These are phyloP conservation scores for Fopius arisanus DNA, from an alignment of 1,140 invertebrate species.

Conservation along the genomic window DNA sequence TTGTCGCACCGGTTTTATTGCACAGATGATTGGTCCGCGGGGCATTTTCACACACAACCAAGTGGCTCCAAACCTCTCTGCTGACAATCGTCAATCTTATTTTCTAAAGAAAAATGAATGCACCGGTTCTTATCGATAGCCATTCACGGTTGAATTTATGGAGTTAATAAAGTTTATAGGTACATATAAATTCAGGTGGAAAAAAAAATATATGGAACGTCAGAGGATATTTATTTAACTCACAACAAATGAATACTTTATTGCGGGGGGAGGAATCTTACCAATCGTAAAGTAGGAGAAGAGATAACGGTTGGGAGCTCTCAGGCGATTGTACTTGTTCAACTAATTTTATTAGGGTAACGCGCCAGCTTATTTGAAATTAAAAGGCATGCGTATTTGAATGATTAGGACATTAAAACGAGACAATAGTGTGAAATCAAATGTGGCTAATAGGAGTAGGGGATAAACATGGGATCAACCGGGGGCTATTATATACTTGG, in stretches of 20 bases:
- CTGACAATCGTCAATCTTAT: not conserved
- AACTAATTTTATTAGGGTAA: not conserved
- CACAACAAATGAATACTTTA: not conserved
- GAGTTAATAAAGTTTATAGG: not conserved
- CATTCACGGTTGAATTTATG: not conserved
- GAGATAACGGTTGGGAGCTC: not conserved
- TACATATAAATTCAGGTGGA: not conserved
- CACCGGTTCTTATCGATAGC: not conserved
- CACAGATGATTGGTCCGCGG: not conserved
- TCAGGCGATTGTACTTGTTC: not conserved
- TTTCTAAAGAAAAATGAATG: conserved; percentile 1
- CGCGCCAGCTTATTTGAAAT: not conserved
- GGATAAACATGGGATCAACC: not conserved
- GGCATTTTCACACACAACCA: conserved; percentile 1
- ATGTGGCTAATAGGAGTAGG: not conserved
- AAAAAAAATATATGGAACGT: not conserved
- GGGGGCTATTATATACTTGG: not conserved
- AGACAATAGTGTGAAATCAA: not conserved
- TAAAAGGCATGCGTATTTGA: not conserved
- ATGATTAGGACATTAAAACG: not conserved
- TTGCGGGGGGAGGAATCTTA: not conserved
- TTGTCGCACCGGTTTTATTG: conserved; percentile 15
- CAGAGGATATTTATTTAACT: not conserved
- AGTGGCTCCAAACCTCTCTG: not conserved
- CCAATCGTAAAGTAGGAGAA: not conserved